These are phyloP conservation scores for Microtus agrestis DNA, from an alignment of 2,797 vertebrate species.

Conservation along the genomic window DNA sequence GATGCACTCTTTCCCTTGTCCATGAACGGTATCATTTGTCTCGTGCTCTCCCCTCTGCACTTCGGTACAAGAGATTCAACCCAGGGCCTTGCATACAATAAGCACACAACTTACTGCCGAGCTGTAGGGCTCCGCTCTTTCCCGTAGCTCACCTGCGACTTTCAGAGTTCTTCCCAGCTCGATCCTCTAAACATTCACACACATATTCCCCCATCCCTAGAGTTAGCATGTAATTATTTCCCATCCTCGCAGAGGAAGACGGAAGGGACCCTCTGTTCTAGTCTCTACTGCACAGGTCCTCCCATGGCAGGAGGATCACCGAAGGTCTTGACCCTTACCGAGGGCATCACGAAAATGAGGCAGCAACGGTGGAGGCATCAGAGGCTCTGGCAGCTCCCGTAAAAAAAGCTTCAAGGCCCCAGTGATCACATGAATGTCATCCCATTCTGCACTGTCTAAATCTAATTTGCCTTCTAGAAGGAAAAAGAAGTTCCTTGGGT, in stretches of 20 bases:
- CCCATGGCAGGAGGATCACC: not conserved
- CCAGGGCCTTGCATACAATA: not conserved
- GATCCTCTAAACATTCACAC: not conserved
- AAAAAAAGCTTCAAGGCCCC: slow-evolving; percentile 97
- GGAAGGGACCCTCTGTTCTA: not conserved
- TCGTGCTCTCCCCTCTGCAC: not conserved
- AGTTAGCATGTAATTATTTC: not conserved
- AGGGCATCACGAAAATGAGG: slow-evolving; percentile 90
- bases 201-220: not conserved
- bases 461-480: slow-evolving; percentile 91
- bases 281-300: not conserved
- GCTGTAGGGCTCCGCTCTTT: not conserved
- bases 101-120: not conserved
- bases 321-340: slow-evolving; percentile 86
- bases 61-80: not conserved
- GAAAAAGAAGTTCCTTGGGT: not conserved
- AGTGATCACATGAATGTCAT: slow-evolving; percentile 95
- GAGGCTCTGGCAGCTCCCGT: slow-evolving; percentile 94
- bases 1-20: not conserved
- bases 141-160: not conserved
- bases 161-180: slow-evolving; percentile 52
- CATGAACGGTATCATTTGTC: not conserved
- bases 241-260: not conserved
- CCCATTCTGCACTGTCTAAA: slow-evolving; percentile 93
- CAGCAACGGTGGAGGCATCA: slow-evolving; percentile 90